Evolutionary conservation across 1,140 invertebrate genomes (phyloP), one percentile per base, ranked within the genome.

Genomic region (Berghia stephanieae): DNA sequence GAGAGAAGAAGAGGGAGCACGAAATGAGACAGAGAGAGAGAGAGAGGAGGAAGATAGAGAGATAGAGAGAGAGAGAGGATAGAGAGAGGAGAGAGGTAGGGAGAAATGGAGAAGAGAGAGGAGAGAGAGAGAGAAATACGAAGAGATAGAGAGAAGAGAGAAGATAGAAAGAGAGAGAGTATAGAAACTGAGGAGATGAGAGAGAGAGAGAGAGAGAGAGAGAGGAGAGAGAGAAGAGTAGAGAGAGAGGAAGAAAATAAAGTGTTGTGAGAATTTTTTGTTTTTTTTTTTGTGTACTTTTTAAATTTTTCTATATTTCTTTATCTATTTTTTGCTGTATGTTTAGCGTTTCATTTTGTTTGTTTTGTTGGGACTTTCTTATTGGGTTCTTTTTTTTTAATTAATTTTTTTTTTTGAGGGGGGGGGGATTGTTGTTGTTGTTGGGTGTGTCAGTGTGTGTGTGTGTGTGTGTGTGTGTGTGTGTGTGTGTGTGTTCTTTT

Each of bases 141-240:
- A 21, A 60, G 21, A 60, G 21, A 6, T 31, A 60, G 55, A 60
- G n/a, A 6, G 34, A 60, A 60, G 55, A 60, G 21, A 21, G 34
- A n/a, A 60, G 4, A 21, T 4, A 60, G 55, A 60, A 21, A 21
- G 5, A 60, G 55, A 4, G 55, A 60, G 55, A 60, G 55, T 27
- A 31, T n/a, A n/a, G n/a, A n/a, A n/a, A n/a, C n/a, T n/a, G 34
- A 31, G 21, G 55, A 21, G 55, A 21, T n/a, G 55, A 60, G 4
- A 60, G 55, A 60, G 55, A 21, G 55, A 21, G 55, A 4, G 4
- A 60, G 55, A 60, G 55, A 76, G 44, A 46, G 13, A 79, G 66
- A 70, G 46, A 55, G 72, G 78, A 73, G 34, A 44, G 16, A 16
- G 46, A 46, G 44, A 46, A 49, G n/a, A 73, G 4, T 40, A 31